These are phyloP conservation scores for Drosophila longiperda DNA, from an alignment of 2,888 invertebrate species.

Conservation along the genomic window DNA sequence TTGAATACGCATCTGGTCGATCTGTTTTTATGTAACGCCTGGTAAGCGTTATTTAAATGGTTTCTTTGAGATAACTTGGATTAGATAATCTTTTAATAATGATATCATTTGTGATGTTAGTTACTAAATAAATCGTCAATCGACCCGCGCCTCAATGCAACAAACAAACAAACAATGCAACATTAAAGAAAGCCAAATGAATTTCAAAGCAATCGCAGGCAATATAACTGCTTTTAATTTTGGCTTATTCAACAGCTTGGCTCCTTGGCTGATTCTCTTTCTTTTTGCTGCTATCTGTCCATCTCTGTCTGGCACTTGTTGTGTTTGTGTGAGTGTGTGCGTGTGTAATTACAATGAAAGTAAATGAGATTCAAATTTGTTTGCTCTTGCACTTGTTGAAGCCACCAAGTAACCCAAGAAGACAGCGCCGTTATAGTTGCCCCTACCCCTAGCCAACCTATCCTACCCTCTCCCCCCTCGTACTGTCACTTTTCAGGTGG, in stretches of 20 bases:
- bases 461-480: neutral
- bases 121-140: constrained; percentile 16
- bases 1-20: neutral
- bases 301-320: constrained; percentile 2
- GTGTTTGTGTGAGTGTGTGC: constrained; percentile 3
- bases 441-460: neutral
- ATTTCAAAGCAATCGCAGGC: neutral
- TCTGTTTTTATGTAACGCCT: neutral
- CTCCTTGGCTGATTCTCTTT: neutral
- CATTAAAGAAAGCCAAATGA: constrained; percentile 10
- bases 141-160: constrained; percentile 12
- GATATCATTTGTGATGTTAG: constrained; percentile 41
- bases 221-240: constrained; percentile 14
- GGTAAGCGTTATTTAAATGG: neutral
- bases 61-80: constrained; percentile 8
- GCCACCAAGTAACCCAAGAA: constrained; percentile 61
- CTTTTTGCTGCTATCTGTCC: neutral
- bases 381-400: constrained; percentile 59
- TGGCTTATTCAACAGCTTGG: constrained; percentile 6
- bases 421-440: constrained; percentile 55
- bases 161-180: neutral
- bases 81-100: constrained; percentile 12
- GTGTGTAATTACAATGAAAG: constrained; percentile 65
- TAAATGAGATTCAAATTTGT: constrained; percentile 77
- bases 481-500: constrained; percentile 42